Conservation (phyloP, 2,888 invertebrate genomes). For the Pimpla rufipes region DNA sequence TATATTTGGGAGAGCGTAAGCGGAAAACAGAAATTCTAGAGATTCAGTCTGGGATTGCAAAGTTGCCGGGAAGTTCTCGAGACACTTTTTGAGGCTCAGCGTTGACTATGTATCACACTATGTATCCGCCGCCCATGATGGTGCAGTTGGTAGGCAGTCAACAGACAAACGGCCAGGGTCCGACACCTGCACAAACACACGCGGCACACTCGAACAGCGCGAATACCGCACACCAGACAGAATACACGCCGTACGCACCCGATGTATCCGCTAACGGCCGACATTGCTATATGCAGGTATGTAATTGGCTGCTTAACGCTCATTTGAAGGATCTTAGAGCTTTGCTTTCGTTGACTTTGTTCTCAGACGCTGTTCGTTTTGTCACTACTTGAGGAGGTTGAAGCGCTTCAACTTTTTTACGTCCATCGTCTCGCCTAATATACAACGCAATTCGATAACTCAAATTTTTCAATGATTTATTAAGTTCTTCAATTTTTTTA, state of each 20-base stretch:
- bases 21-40: neutral
- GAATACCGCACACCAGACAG: conserved; percentile 75
- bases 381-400: neutral
- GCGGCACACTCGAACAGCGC: conserved; percentile 71
- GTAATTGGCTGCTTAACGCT: conserved; percentile 26
- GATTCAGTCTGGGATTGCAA: neutral
- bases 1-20: neutral
- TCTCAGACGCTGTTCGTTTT: neutral
- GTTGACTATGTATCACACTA: conserved; percentile 83
- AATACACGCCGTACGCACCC: conserved; percentile 76
- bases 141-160: conserved; percentile 82
- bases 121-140: conserved; percentile 81
- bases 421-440: neutral
- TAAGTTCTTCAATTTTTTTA: neutral
- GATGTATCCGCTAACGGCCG: conserved; percentile 77
- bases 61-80: neutral
- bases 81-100: conserved; percentile 20
- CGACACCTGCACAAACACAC: conserved; percentile 76
- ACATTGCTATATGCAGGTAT: conserved; percentile 81
- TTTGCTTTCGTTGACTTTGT: too few species aligned
- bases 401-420: neutral
- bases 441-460: conserved; percentile 7
- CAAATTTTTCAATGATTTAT: neutral
- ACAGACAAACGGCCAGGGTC: conserved; percentile 80
- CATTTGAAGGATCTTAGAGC: conserved; percentile 17